These are phyloP conservation scores for Epicampocera succincta DNA, from an alignment of 2,888 invertebrate species.

Conservation along the genomic window DNA sequence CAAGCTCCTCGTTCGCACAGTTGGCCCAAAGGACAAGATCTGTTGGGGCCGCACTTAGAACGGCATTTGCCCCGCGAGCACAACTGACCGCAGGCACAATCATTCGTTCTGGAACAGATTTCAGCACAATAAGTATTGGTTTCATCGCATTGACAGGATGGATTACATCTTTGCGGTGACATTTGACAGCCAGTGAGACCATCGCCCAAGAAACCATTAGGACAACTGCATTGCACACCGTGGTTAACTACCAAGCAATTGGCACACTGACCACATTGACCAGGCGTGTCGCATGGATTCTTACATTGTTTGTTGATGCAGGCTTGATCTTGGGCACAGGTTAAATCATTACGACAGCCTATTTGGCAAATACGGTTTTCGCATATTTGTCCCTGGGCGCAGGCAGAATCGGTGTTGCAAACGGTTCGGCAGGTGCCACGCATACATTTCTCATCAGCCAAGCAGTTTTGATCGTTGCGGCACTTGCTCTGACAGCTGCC, in stretches of 20 bases:
- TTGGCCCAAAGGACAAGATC: constrained; percentile 88
- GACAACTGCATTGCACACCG: constrained; percentile 92
- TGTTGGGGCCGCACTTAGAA: constrained; percentile 86
- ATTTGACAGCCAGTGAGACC: constrained; percentile 89
- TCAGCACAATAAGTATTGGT: constrained; percentile 88
- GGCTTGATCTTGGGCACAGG: constrained; percentile 88
- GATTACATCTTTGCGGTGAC: constrained; percentile 88
- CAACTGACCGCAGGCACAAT: constrained; percentile 92
- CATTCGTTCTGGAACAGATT: constrained; percentile 85
- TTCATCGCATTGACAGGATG: constrained; percentile 90
- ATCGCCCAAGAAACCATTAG: constrained; percentile 90
- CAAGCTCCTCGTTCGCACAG: constrained; percentile 88
- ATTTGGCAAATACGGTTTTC: constrained; percentile 92
- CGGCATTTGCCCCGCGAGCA: constrained; percentile 89
- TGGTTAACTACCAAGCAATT: constrained; percentile 92
- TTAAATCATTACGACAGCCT: constrained; percentile 92
- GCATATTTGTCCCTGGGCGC: constrained; percentile 91
- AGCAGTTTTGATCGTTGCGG: constrained; percentile 90
- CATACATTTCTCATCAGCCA: constrained; percentile 93
- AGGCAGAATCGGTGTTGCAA: constrained; percentile 92
- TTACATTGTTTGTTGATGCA: constrained; percentile 92
- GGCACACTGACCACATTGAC: constrained; percentile 92
- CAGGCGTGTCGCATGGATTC: constrained; percentile 88
- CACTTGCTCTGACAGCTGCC: constrained; percentile 90
- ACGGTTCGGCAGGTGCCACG: constrained; percentile 91